Conservation (phyloP, 2,797 vertebrate species). For the Notolepis coatsorum region DNA sequence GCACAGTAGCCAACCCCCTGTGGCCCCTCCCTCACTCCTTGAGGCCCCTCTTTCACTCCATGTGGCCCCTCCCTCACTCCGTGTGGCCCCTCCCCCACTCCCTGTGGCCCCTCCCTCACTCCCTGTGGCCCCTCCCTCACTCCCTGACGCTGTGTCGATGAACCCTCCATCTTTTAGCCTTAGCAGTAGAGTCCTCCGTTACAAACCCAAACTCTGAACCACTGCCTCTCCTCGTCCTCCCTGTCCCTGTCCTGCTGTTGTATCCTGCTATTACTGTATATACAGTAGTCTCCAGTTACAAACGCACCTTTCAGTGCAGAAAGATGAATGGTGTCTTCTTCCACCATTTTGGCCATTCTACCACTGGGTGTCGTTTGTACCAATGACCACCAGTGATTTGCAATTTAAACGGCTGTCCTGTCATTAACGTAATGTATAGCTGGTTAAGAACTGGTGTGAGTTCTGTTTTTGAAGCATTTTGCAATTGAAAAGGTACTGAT, state of each 20-base stretch:
- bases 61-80: neutral
- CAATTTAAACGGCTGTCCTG: too few relatives aligned
- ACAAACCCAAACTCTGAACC: neutral
- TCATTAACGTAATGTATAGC: too few relatives aligned
- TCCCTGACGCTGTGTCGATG: slow-evolving; percentile 11
- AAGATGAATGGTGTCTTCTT: neutral
- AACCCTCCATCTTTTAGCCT: slow-evolving; percentile 4
- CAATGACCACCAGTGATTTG: too few relatives aligned
- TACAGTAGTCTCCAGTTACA: too few relatives aligned
- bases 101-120: neutral
- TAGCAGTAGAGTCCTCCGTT: slow-evolving; percentile 10
- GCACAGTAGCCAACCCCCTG: slow-evolving; percentile 4
- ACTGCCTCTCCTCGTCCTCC: too few relatives aligned
- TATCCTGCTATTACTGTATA: too few relatives aligned
- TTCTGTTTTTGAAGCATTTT: too few relatives aligned
- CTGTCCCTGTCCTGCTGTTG: too few relatives aligned
- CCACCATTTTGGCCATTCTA: neutral
- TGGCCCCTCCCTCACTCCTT: neutral
- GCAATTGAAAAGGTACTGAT: too few relatives aligned
- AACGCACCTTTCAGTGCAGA: too few relatives aligned
- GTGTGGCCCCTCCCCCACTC: neutral
- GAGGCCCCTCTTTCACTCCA: neutral
- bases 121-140: neutral
- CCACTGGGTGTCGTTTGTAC: slow-evolving; percentile 12
- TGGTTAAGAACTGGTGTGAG: too few relatives aligned